phyloP scores from a whole-genome alignment of 2,888 invertebrate species.

The Drosophila affinis region DNA sequence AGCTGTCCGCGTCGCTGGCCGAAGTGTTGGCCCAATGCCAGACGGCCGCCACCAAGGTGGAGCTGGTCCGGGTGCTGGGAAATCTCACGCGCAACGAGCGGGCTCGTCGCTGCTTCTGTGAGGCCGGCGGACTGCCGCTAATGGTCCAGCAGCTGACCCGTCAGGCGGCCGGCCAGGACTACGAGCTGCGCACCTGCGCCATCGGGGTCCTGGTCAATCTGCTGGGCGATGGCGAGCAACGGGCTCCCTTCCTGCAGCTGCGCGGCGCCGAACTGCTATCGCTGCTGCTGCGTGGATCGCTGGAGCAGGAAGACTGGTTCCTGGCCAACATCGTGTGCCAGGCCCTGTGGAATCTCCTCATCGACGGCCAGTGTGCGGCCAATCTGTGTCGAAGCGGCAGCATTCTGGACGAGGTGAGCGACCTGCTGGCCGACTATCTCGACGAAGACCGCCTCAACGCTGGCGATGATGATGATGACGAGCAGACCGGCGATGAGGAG shows the following conservation, averaged over 20 bases:
- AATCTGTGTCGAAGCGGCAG: constrained; percentile 72
- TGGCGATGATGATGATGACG: constrained; percentile 38
- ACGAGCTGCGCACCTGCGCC: constrained; percentile 89
- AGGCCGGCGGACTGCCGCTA: constrained; percentile 87
- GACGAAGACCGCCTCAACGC: constrained; percentile 86
- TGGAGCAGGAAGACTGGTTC: constrained; percentile 87
- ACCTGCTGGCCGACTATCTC: constrained; percentile 85
- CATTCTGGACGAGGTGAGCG: constrained; percentile 85
- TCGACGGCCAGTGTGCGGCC: constrained; percentile 83
- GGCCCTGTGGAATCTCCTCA: constrained; percentile 89
- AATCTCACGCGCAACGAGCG: constrained; percentile 90
- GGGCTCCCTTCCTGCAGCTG: constrained; percentile 85
- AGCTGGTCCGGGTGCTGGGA: constrained; percentile 92
- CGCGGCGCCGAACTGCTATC: constrained; percentile 85
- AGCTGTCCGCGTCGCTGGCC: constrained; percentile 77
- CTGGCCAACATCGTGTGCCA: constrained; percentile 90
- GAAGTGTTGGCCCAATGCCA: constrained; percentile 72
- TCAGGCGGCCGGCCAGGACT: constrained; percentile 83
- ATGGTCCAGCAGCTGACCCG: constrained; percentile 83
- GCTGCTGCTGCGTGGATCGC: constrained; percentile 85
- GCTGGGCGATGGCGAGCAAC: constrained; percentile 86
- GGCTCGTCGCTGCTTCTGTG: constrained; percentile 87
- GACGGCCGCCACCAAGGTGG: constrained; percentile 84
- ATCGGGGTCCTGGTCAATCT: constrained; percentile 93
- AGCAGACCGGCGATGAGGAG: constrained; percentile 16